Evolutionary conservation across 2,888 invertebrate species (phyloP).

Genomic region (Drosophila anomalipes): DNA sequence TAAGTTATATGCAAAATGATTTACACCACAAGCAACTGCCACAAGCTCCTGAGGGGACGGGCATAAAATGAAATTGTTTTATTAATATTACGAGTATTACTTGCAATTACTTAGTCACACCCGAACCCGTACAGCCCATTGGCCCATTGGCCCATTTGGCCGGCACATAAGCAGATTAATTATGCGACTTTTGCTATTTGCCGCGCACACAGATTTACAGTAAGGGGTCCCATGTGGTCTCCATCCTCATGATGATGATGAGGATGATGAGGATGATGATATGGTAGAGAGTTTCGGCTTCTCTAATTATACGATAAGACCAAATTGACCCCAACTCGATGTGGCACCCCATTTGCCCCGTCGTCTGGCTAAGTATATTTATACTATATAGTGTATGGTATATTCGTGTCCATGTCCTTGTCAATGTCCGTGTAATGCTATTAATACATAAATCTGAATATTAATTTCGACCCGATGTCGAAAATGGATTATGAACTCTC

Average conservation of each 20-base stretch:
- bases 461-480: slow-evolving; percentile 63
- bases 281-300: slow-evolving; percentile 13
- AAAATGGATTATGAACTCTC: slow-evolving; percentile 75
- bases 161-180: slow-evolving; percentile 78
- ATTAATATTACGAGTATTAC: slow-evolving; percentile 70
- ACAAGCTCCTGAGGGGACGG: slow-evolving; percentile 3
- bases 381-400: slow-evolving; percentile 1
- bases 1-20: slow-evolving; percentile 35
- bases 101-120: slow-evolving; percentile 76
- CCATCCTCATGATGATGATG: slow-evolving; percentile 25
- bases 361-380: neutral
- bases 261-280: neutral
- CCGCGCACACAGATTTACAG: slow-evolving; percentile 58
- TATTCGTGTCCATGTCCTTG: neutral
- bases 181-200: slow-evolving; percentile 76
- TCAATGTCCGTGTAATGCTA: slow-evolving; percentile 59
- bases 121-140: slow-evolving; percentile 22
- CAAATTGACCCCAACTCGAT: slow-evolving; percentile 70
- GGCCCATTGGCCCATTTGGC: slow-evolving; percentile 46
- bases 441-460: slow-evolving; percentile 82
- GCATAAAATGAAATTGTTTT: slow-evolving; percentile 72
- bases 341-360: slow-evolving; percentile 19
- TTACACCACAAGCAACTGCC: slow-evolving; percentile 65
- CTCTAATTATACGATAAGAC: slow-evolving; percentile 79
- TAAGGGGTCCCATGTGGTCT: slow-evolving; percentile 56